Conservation (phyloP, 2,113 vertebrate species). For the Etheostoma spectabile region DNA sequence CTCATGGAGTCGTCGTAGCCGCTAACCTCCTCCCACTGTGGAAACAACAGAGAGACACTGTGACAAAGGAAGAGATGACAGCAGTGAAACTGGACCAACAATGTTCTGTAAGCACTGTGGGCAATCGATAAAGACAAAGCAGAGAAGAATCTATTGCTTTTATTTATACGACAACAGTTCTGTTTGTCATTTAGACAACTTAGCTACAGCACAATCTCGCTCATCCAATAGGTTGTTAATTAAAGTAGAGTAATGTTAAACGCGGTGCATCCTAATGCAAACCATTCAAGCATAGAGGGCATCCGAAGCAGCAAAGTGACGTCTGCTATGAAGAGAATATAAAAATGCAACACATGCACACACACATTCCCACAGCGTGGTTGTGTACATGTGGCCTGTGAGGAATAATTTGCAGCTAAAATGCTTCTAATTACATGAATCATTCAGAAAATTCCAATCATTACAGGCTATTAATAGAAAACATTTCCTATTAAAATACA, state of each 20-base stretch:
- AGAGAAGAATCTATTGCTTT: conserved; percentile 4
- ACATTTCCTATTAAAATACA: conserved; percentile 66
- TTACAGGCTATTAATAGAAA: conserved; percentile 66
- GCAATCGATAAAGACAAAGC: background rate
- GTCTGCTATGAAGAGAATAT: conserved; percentile 22
- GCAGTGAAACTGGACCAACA: background rate
- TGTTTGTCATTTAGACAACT: conserved; percentile 13
- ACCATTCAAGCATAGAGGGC: conserved; percentile 48
- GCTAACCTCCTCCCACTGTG: conserved; percentile 99
- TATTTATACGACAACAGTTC: background rate
- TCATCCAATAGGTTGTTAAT: conserved; percentile 54
- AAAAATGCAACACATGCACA: conserved; percentile 28
- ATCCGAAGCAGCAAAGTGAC: conserved; percentile 49
- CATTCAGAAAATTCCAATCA: conserved; percentile 73
- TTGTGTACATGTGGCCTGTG: conserved; percentile 42
- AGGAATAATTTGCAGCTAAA: conserved; percentile 73
- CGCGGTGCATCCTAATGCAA: conserved; percentile 42
- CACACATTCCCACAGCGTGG: conserved; percentile 21
- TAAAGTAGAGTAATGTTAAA: conserved; percentile 57
- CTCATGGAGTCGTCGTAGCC: conserved; percentile 98
- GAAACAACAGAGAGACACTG: conserved; percentile 44
- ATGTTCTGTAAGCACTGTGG: background rate
- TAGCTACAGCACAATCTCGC: conserved; percentile 19
- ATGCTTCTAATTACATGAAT: conserved; percentile 73
- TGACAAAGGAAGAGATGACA: conserved; percentile 11